phyloP scores from a whole-genome alignment of 2,113 vertebrate genomes.

The Daphoenositta chrysoptera region DNA sequence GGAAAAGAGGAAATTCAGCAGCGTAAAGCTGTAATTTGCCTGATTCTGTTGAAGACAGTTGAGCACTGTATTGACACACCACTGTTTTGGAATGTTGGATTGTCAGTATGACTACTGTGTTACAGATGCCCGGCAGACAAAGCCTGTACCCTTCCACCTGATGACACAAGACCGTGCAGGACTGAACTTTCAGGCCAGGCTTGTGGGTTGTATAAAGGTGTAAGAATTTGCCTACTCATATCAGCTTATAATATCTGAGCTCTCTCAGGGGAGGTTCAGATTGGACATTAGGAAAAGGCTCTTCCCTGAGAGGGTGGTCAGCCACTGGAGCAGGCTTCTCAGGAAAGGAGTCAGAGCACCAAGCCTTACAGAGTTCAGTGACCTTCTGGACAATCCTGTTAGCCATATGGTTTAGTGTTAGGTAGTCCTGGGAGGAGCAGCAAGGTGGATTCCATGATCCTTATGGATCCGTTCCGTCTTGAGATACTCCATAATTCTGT shows the following conservation, averaged over 20 bases:
- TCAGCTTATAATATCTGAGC: neutral
- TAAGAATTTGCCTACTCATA: neutral
- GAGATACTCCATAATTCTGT: neutral
- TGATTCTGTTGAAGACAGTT: neutral
- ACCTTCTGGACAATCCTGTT: neutral
- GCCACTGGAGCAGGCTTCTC: neutral
- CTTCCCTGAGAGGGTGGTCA: neutral
- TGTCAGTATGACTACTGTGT: neutral
- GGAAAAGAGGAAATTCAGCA: neutral
- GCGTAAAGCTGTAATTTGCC: neutral
- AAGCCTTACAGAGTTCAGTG: neutral
- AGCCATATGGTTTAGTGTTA: neutral
- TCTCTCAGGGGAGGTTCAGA: neutral
- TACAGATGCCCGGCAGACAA: neutral
- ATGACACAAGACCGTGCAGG: neutral
- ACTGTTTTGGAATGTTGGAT: neutral
- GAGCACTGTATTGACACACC: neutral
- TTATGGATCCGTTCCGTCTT: neutral
- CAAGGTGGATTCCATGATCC: neutral
- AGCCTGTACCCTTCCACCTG: neutral
- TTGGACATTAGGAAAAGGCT: neutral
- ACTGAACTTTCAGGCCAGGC: neutral
- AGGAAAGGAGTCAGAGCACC: neutral
- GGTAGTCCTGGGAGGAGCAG: neutral
- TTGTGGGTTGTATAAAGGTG: neutral